Conservation (phyloP, 2,888 invertebrate genomes). For the Strigamia maritima region DNA sequence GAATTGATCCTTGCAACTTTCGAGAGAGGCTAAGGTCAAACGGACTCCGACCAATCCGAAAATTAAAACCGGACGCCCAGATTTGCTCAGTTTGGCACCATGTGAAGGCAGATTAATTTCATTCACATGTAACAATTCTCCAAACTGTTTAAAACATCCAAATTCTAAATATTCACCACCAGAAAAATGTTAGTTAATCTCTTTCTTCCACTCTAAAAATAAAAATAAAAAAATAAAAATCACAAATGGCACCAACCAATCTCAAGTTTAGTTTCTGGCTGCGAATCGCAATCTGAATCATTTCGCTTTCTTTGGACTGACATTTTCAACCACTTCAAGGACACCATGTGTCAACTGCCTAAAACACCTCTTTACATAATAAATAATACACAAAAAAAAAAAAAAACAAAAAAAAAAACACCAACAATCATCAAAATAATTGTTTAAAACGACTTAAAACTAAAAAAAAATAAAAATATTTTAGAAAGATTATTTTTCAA, state of each 20-base stretch:
- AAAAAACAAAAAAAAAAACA: neutral
- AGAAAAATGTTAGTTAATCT: neutral
- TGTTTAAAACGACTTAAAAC: neutral
- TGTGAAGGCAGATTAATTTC: neutral
- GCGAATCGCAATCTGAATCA: neutral
- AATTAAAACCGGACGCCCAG: neutral
- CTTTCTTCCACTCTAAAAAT: neutral
- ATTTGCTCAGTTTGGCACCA: neutral
- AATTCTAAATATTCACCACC: neutral
- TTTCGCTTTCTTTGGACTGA: neutral
- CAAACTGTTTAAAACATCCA: neutral
- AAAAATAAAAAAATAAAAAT: neutral
- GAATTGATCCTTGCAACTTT: neutral
- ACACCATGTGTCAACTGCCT: neutral
- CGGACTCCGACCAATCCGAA: slow-evolving; percentile 1
- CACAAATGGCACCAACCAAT: neutral
- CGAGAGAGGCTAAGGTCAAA: neutral
- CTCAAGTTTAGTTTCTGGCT: neutral
- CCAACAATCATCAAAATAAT: neutral
- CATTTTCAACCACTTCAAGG: neutral
- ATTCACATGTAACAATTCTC: neutral
- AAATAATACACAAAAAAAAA: neutral
- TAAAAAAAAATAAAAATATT: no score
- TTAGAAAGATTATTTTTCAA: no score
- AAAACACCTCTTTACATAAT: neutral